Conservation (phyloP, 2,797 vertebrate genomes). For the Heteromormyrus szaboi region DNA sequence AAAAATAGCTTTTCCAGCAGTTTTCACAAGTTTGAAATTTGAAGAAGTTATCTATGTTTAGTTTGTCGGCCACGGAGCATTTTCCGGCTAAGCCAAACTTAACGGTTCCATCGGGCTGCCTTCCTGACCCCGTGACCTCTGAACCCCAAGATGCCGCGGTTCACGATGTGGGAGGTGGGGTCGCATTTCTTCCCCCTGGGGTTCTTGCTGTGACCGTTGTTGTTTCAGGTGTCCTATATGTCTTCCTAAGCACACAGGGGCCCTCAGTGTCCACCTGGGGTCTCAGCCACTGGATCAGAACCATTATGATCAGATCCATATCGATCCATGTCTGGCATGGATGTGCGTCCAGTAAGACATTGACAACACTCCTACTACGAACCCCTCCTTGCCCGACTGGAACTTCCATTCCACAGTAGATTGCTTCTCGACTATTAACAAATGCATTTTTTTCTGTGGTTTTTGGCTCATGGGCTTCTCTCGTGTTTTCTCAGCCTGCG, state of each 20-base stretch:
- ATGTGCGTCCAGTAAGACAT: background rate
- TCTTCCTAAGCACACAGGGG: background rate
- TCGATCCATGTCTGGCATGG: background rate
- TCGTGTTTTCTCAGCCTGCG: background rate
- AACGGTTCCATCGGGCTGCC: background rate
- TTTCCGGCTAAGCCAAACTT: background rate
- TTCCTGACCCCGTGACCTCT: background rate
- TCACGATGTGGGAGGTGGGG: background rate
- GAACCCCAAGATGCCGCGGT: background rate
- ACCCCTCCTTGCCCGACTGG: background rate
- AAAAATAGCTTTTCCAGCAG: background rate
- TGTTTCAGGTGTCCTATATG: background rate
- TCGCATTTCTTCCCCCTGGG: background rate
- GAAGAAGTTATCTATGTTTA: background rate
- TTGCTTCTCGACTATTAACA: background rate
- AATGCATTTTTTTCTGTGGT: background rate
- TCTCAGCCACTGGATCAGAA: background rate
- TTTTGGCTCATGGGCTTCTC: background rate
- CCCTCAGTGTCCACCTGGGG: too few species aligned
- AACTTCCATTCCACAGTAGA: background rate
- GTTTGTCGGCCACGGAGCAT: background rate
- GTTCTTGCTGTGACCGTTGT: background rate
- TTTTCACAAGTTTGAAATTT: background rate
- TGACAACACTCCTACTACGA: background rate
- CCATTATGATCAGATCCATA: background rate